These are phyloP conservation scores for Balanococcus diminutus DNA, from an alignment of 2,888 invertebrate species.

Conservation along the genomic window DNA sequence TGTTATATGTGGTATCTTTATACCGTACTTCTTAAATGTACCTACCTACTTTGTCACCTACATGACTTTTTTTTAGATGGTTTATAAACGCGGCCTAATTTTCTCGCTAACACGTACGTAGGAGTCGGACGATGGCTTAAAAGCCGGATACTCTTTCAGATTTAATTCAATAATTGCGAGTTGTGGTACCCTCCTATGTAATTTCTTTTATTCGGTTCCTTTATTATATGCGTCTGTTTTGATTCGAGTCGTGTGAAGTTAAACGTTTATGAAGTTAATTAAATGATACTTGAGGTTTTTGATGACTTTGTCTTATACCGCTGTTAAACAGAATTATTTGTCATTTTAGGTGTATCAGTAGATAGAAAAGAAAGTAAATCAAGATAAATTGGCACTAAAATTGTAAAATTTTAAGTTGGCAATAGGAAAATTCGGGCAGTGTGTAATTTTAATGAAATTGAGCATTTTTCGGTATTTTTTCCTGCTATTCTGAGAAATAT, in stretches of 20 bases:
- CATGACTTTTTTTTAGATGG: background rate
- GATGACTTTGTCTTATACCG: too few relatives aligned
- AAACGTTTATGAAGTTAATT: background rate
- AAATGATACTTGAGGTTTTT: too few relatives aligned
- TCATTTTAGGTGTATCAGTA: too few relatives aligned
- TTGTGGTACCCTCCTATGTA: background rate
- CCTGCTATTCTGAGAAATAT: too few relatives aligned
- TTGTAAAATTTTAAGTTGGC: too few relatives aligned
- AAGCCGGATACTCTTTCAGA: background rate
- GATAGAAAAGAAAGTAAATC: too few relatives aligned
- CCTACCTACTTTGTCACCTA: background rate
- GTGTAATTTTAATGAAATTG: too few relatives aligned
- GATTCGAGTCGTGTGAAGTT: too few relatives aligned
- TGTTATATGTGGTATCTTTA: background rate
- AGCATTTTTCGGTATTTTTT: too few relatives aligned
- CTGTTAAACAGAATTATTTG: too few relatives aligned
- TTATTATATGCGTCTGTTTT: background rate
- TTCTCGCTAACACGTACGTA: background rate
- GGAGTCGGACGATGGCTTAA: background rate
- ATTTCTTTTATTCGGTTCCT: background rate
- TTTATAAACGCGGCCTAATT: background rate
- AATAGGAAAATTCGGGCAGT: too few relatives aligned
- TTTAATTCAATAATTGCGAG: background rate
- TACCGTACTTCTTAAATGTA: background rate
- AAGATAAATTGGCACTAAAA: too few relatives aligned